Base-by-base conservation (phyloP, 1,140 invertebrate species). In the Thaumatotibia leucotreta region DNA sequence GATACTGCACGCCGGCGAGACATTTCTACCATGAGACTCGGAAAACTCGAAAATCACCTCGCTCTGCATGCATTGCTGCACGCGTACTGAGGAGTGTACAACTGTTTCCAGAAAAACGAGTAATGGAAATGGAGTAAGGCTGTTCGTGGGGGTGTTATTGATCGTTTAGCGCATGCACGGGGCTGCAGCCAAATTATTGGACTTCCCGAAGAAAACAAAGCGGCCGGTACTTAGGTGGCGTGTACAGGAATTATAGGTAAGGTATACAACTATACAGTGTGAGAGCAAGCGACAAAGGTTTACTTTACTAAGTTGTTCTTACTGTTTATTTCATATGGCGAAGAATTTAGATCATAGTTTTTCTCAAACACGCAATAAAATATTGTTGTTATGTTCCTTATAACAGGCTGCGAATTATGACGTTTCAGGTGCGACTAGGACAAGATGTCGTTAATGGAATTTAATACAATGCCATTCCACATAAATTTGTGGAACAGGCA, bases 201-300 rank as follows among this genome's bases (percentile, higher is more conserved):
- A 72, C 76, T 84, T 79, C 75, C 75, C 74, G 78, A 83, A 79
- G 81, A 82, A 84, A 84, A 85, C 80, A 84, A 84, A 81, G 74
- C 61, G 64, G 65, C 66, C 68, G 72, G 73, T 74, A 73, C 72
- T 71, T 70, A 71, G 72, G 74, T 67, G 9, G 52, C 20, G 52
- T 39, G 33, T 39, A 9, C 5, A 50, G 49, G 32, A 14, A 39
- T 4, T 45, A 45, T 45, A 45, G 39, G 0, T 45, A n/a, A n/a
- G n/a, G n/a, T n/a, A n/a, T n/a, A n/a, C n/a, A n/a, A n/a, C n/a
- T n/a, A 45, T 20, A 45, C 14, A 1, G 5, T 20, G 20, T 20
- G 5, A 23, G 50, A 20, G 49, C 49, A 20, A 54, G 23, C 10
- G 50, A 54, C 6, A 1, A 45, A 45, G 5, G 6, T 45, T 29